A percentile compares a stretch with the other conserved stretches of the same genome.
Conservation (phyloP, 2,113 vertebrate genomes). For the Pomatostomus ruficeps region DNA sequence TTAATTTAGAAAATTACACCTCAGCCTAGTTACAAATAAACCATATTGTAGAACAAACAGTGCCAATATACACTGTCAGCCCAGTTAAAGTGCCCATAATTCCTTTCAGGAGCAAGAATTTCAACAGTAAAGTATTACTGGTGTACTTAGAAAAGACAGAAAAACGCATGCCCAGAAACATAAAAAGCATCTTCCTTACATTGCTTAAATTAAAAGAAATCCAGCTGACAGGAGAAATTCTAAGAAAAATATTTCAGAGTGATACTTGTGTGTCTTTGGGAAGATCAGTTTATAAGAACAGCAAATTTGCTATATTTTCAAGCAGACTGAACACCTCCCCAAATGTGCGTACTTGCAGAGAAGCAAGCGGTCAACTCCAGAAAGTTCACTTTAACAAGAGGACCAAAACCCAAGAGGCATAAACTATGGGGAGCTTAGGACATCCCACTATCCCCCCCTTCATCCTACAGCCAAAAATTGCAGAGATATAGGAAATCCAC, state of each 20-base stretch:
- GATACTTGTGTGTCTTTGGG: background rate
- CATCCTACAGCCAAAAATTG: background rate
- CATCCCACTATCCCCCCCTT: background rate
- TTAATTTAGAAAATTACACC: background rate
- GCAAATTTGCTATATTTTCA: background rate
- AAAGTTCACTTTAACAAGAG: background rate
- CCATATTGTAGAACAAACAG: background rate
- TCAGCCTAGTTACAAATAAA: background rate
- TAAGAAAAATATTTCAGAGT: background rate
- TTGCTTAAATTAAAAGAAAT: background rate
- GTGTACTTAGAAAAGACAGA: background rate
- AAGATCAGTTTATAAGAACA: background rate
- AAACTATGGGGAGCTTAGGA: background rate
- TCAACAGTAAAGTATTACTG: background rate
- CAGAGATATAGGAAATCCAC: background rate
- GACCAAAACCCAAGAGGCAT: background rate
- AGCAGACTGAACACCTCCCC: background rate
- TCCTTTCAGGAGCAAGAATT: background rate
- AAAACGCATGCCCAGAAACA: background rate
- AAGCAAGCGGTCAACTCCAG: background rate
- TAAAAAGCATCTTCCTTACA: background rate
- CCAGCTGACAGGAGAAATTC: background rate
- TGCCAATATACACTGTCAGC: background rate
- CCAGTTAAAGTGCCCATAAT: background rate
- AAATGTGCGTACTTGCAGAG: background rate